Base-by-base conservation (phyloP, 2,113 vertebrate genomes). In the Mus spicilegus region DNA sequence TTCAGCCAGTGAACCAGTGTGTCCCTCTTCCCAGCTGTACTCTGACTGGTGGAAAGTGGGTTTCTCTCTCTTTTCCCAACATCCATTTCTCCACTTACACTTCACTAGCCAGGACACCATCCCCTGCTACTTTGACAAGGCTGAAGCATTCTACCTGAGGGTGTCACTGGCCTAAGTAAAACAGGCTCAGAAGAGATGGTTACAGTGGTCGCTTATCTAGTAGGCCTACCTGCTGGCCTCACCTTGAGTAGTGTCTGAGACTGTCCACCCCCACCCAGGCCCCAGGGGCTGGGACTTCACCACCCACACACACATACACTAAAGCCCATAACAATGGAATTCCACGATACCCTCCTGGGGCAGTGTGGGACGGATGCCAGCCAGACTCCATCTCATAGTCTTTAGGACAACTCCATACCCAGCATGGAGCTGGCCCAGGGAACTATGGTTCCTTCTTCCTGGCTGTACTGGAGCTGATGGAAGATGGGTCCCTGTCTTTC, bases 311-410 rank as follows among this genome's bases (percentile, higher is more conserved):
- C 58, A 17, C 22, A 3, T 39, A 10, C 73, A 7, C 39, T 11
- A 3, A 39, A 81, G 11, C 51, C 61, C 78, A 42, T 51, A 61
- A 9, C 0, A 30, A 5, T 6, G 28, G 46, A 6, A 49, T 6
- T 33, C 61, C 58, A 28, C 2, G 0, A 8, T 7, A 28, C 16
- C 82, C 39, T 63, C 65, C 5, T 7, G 13, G 22, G 30, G 17
- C 51, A 36, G 33, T 0, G 14, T 6, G 36, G 61, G 73, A 30
- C 2, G 24, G 72, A 11, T 46, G 42, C 42, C 3, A 19, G 67
- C 9, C 8, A 0, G 19, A 1, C 28, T 24, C 65, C 22, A 3
- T 28, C 75, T 46, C 69, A 9, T 36, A 1, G 33, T 8, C 28
- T 54, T 86, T 5, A 49, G 4, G 10, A 0, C 70, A 39, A 3